Evolutionary conservation across 2,113 vertebrate species (phyloP), one percentile per base, ranked within the genome.

Genomic region (Tursiops truncatus): DNA sequence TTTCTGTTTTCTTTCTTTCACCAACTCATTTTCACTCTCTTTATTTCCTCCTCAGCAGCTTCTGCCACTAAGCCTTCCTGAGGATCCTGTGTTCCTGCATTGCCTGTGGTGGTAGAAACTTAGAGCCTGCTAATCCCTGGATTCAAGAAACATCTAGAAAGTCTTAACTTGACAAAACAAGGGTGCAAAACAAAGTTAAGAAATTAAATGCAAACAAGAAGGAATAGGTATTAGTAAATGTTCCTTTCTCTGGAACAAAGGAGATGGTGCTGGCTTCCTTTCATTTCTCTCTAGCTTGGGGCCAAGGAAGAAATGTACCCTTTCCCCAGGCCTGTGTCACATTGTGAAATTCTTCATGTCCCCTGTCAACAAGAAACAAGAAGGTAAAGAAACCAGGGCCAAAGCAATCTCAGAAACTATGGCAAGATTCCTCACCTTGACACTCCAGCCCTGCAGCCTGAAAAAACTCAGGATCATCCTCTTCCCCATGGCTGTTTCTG

Each of bases 291-390:
- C 85, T 74, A 93, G 80, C 21, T 53, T 2, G 6, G 47, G n/a
- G 74, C 41, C 68, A 68, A 89, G 38, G 36, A 89, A 91, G 53
- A 96, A 82, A 70, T 53, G 20, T 0, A 68, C 41, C 50, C 73
- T 87, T 73, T 93, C 83, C 25, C 62, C 38, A 25, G 53, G 56
- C 83, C 94, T n/a, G 38, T 79, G 71, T 56, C 76, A 68, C 28
- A 87, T 71, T 97, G 71, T 77, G 62, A 58, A 94, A 80, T 91
- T 70, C 67, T 8, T 76, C 65, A n/a, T 14, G 7, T 8, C 53
- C 80, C 77, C n/a, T 67, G n/a, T 47, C 80, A 95, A 87, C 38
- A 86, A 86, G 62, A 94, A 79, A 71, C 44, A 67, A 95, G 36
- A 84, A n/a, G 11, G 21, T 68, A 85, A 77, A 94, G 63, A 91